A percentile compares a stretch with the other conserved stretches of the same genome.
Evolutionary conservation across 2,888 invertebrate species (phyloP).

Genomic region (Mimumesa dahlbomi): DNA sequence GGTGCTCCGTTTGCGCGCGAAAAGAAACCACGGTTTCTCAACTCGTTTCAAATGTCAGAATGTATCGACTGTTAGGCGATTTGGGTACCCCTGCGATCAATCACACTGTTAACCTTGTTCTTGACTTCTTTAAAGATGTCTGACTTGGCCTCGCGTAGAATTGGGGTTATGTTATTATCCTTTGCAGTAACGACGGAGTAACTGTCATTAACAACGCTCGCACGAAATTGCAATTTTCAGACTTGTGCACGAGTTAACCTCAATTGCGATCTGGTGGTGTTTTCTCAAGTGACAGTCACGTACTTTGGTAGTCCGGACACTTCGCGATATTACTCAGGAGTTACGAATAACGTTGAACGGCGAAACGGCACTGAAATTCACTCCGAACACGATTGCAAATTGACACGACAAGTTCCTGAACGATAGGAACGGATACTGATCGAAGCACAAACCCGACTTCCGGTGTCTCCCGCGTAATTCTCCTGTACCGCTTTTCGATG

Average conservation of each 20-base stretch:
- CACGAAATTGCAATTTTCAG: neutral
- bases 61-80: too few relatives aligned
- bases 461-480: constrained; percentile 1
- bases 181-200: neutral
- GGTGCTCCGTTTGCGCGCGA: constrained; percentile 40
- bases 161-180: neutral
- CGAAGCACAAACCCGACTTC: constrained; percentile 25
- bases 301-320: too few relatives aligned
- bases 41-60: too few relatives aligned
- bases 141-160: neutral
- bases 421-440: constrained; percentile 12
- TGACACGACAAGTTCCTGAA: constrained; percentile 17
- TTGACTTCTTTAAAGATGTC: too few relatives aligned
- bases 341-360: too few relatives aligned
- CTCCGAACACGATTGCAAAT: constrained; percentile 32
- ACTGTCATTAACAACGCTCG: neutral
- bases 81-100: neutral
- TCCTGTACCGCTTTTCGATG: neutral
- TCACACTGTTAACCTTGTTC: neutral
- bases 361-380: constrained; percentile 35
- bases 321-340: too few relatives aligned
- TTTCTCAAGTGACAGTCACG: too few relatives aligned
- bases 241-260: neutral
- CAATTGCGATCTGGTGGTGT: too few relatives aligned
- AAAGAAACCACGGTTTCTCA: constrained; percentile 9